These are phyloP conservation scores for Callospermophilus lateralis DNA, from an alignment of 2,113 vertebrate genomes.

Conservation along the genomic window DNA sequence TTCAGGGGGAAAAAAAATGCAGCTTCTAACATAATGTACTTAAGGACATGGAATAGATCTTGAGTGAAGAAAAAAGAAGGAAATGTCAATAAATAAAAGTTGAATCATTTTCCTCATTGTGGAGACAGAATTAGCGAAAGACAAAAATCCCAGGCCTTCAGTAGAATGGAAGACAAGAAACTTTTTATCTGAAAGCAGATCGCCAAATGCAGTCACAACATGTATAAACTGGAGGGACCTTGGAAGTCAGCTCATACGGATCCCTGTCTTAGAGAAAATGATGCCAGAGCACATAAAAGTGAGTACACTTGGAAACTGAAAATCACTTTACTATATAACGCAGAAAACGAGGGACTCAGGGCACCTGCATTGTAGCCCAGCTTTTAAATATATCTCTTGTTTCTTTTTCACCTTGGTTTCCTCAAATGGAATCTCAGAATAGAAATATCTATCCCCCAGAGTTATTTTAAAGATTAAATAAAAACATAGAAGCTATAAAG, in stretches of 20 bases:
- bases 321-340: neutral
- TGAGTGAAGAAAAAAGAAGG: constrained; percentile 55
- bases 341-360: neutral
- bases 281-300: neutral
- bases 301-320: neutral
- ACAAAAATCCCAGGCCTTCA: neutral
- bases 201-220: neutral
- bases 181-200: constrained; percentile 24
- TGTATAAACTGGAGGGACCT: neutral
- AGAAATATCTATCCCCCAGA: neutral
- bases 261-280: neutral
- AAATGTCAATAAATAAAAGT: constrained; percentile 59
- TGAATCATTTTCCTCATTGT: neutral
- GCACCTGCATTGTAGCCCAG: neutral
- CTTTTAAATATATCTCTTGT: neutral
- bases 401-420: neutral
- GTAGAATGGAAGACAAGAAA: neutral
- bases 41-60: constrained; percentile 66
- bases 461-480: neutral
- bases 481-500: neutral
- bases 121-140: neutral
- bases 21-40: constrained; percentile 69
- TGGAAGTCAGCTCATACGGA: neutral
- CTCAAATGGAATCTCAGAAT: neutral
- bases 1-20: constrained; percentile 54